These are phyloP conservation scores for Spizaetus ornatus DNA, from an alignment of 2,113 vertebrate species.

Conservation along the genomic window DNA sequence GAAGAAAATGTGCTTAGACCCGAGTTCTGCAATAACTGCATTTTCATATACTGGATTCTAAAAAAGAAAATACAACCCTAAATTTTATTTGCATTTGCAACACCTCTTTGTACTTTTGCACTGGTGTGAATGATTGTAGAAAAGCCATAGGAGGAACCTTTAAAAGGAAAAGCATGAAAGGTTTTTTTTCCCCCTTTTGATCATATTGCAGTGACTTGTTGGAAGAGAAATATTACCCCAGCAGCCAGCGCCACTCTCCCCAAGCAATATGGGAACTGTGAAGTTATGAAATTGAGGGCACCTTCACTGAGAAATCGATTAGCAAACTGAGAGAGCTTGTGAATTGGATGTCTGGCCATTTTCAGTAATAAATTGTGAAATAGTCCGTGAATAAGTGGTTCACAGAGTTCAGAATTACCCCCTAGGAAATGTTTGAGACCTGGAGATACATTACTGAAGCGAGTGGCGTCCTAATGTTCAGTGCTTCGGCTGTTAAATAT, in stretches of 20 bases:
- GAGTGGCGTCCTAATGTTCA: slow-evolving; percentile 67
- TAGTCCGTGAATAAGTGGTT: slow-evolving; percentile 81
- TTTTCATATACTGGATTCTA: neutral
- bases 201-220: slow-evolving; percentile 72
- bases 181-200: slow-evolving; percentile 63
- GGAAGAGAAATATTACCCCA: slow-evolving; percentile 78
- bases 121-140: neutral
- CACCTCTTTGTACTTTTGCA: neutral
- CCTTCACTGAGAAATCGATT: slow-evolving; percentile 87
- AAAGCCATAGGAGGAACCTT: slow-evolving; percentile 31
- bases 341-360: slow-evolving; percentile 85
- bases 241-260: slow-evolving; percentile 66
- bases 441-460: slow-evolving; percentile 74
- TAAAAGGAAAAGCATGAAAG: slow-evolving; percentile 40
- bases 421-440: slow-evolving; percentile 76
- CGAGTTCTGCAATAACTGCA: neutral
- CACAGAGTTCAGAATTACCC: slow-evolving; percentile 81
- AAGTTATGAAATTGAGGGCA: slow-evolving; percentile 83
- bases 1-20: neutral
- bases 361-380: slow-evolving; percentile 85
- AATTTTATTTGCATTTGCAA: neutral
- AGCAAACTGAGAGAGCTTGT: slow-evolving; percentile 81
- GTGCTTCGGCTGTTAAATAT: slow-evolving; percentile 76
- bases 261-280: slow-evolving; percentile 74
- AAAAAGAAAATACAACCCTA: neutral